These are phyloP conservation scores for Dunckerocampus dactyliophorus DNA, from an alignment of 2,113 vertebrate species.

Conservation along the genomic window DNA sequence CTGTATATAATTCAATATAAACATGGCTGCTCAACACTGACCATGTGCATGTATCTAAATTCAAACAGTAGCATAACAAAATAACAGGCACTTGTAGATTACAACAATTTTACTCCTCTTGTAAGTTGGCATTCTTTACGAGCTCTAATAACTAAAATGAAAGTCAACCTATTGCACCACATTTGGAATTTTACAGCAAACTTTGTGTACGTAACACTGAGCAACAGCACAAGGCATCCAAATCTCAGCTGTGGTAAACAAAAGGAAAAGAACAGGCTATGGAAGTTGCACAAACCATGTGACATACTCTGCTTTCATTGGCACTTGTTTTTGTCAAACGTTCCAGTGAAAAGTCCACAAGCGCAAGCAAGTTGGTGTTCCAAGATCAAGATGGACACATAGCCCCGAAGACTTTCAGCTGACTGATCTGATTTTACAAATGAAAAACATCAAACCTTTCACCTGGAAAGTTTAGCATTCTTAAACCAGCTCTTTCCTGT, in stretches of 20 bases:
- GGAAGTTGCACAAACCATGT: slow-evolving; percentile 17
- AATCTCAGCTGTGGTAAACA: slow-evolving; percentile 31
- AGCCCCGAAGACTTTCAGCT: neutral
- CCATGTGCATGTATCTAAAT: neutral
- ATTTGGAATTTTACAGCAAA: slow-evolving; percentile 32
- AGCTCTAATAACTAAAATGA: slow-evolving; percentile 18
- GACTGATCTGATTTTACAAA: neutral
- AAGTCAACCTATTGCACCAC: slow-evolving; percentile 42
- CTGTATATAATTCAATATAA: neutral
- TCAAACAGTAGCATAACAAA: slow-evolving; percentile 12
- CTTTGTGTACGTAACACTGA: slow-evolving; percentile 61
- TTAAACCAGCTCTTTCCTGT: neutral
- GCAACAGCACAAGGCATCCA: slow-evolving; percentile 49
- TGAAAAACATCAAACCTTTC: slow-evolving; percentile 22
- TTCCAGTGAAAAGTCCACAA: slow-evolving; percentile 38
- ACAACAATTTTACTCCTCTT: slow-evolving; percentile 5
- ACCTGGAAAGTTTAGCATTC: slow-evolving; percentile 9
- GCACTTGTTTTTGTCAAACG: slow-evolving; percentile 51
- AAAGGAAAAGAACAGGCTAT: slow-evolving; percentile 28
- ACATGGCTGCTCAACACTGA: neutral
- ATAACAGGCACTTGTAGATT: slow-evolving; percentile 38
- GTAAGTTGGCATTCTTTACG: slow-evolving; percentile 48
- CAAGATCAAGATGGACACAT: slow-evolving; percentile 9
- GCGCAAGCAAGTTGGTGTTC: slow-evolving; percentile 37
- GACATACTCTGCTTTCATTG: slow-evolving; percentile 48